A percentile compares a stretch with the other conserved stretches of the same genome.
Conservation (phyloP, 35 echinoderm and acorn worm genomes). For the Ophioderma brevispina region DNA sequence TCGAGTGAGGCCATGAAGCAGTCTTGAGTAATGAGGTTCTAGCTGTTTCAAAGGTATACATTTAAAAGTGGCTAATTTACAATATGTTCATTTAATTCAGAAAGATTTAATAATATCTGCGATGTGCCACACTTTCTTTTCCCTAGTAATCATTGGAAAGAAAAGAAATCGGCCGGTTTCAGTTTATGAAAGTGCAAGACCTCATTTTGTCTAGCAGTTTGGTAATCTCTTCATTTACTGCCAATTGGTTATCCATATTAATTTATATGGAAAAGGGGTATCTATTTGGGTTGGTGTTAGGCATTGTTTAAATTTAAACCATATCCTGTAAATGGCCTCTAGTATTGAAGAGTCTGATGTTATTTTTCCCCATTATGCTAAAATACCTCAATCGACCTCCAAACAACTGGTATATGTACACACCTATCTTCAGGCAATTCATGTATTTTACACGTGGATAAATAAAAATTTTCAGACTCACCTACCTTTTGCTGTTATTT, state of each 20-base stretch:
- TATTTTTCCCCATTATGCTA: slow-evolving; percentile 47
- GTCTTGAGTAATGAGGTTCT: slow-evolving; percentile 35
- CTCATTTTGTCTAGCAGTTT: slow-evolving; percentile 33
- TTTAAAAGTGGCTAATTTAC: slow-evolving; percentile 68
- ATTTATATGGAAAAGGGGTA: slow-evolving; percentile 49
- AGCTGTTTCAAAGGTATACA: slow-evolving; percentile 73
- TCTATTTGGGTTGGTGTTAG: slow-evolving; percentile 17
- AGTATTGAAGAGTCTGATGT: slow-evolving; percentile 67
- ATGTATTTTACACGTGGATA: no score
- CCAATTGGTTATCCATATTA: slow-evolving; percentile 17
- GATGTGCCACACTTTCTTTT: no score
- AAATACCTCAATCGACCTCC: slow-evolving; percentile 62
- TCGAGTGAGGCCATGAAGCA: slow-evolving; percentile 71
- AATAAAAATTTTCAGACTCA: no score
- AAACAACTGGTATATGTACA: no score
- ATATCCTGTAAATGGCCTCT: slow-evolving; percentile 56
- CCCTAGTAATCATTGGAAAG: slow-evolving; percentile 67
- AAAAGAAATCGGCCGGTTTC: slow-evolving; percentile 55
- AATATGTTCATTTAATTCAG: slow-evolving; percentile 66
- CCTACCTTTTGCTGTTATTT: no score
- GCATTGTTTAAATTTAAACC: slow-evolving; percentile 40
- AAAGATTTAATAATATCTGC: slow-evolving; percentile 75
- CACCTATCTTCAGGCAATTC: no score
- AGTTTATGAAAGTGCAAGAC: slow-evolving; percentile 40
- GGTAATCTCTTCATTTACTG: slow-evolving; percentile 57